Percentiles rank a stretch among this genome's conserved stretches.
These are phyloP conservation scores for Saimiri boliviensis DNA, from an alignment of 2,113 vertebrate genomes.

Conservation along the genomic window DNA sequence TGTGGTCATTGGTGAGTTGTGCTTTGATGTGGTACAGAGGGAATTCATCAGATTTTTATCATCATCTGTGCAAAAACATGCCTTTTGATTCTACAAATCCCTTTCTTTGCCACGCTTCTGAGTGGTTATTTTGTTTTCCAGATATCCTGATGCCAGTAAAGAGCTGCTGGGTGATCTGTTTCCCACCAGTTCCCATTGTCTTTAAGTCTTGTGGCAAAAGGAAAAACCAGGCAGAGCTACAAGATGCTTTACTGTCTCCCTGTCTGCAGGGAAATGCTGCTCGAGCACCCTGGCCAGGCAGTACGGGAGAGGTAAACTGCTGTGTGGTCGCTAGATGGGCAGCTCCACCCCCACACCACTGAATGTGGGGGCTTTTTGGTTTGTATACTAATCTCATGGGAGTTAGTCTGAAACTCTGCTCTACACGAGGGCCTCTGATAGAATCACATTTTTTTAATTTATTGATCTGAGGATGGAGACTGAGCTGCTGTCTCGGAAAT, in stretches of 20 bases:
- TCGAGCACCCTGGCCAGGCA: neutral
- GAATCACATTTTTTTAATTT: neutral
- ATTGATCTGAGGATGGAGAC: neutral
- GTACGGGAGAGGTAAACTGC: accelerated
- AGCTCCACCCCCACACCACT: neutral
- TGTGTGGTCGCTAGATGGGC: no score
- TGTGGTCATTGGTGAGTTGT: neutral
- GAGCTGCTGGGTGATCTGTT: neutral
- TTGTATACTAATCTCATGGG: neutral
- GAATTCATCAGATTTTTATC: neutral
- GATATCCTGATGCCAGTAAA: neutral
- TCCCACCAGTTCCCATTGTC: neutral
- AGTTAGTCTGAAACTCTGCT: neutral
- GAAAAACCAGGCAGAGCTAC: neutral
- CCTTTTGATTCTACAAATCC: neutral
- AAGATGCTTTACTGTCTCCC: neutral
- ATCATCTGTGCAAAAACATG: neutral
- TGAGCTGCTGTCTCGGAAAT: neutral
- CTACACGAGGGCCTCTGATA: neutral
- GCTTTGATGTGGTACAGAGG: neutral
- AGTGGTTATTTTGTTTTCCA: neutral
- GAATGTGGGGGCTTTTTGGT: neutral
- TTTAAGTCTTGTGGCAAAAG: neutral
- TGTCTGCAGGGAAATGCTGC: neutral
- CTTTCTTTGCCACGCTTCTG: neutral